These are phyloP conservation scores for Bombus pyrosoma DNA, from an alignment of 1,140 invertebrate species.

Conservation along the genomic window DNA sequence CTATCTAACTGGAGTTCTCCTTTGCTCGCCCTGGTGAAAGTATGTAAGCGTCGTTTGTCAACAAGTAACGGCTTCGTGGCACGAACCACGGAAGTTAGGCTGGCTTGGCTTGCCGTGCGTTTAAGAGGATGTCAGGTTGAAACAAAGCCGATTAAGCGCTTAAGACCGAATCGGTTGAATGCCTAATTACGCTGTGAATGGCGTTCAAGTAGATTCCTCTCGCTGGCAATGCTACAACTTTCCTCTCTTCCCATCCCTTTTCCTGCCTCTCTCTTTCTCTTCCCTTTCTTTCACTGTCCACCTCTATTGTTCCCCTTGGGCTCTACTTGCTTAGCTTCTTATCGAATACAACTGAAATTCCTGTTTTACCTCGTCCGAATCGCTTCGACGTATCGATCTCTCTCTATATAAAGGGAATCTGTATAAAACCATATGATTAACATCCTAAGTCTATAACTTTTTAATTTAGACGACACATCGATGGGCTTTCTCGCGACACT, in stretches of 20 bases:
- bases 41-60: constrained; percentile 21
- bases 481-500: no score
- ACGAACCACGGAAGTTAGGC: constrained; percentile 44
- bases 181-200: constrained; percentile 53
- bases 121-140: constrained; percentile 37
- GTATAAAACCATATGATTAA: no score
- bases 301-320: background rate
- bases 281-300: background rate
- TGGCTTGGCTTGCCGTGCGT: constrained; percentile 35
- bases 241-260: background rate
- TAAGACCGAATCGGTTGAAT: constrained; percentile 55
- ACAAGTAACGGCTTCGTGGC: constrained; percentile 36
- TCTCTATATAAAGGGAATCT: no score
- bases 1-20: background rate
- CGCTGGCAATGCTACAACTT: background rate
- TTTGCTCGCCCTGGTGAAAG: background rate
- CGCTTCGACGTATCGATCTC: no score
- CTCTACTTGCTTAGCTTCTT: no score
- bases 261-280: background rate
- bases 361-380: no score
- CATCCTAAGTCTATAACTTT: no score
- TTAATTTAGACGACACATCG: no score
- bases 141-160: constrained; percentile 62
- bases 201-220: constrained; percentile 41
- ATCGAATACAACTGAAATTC: no score